Evolutionary conservation across 2,888 invertebrate genomes (phyloP).

Genomic region (Margaritifera margaritifera): DNA sequence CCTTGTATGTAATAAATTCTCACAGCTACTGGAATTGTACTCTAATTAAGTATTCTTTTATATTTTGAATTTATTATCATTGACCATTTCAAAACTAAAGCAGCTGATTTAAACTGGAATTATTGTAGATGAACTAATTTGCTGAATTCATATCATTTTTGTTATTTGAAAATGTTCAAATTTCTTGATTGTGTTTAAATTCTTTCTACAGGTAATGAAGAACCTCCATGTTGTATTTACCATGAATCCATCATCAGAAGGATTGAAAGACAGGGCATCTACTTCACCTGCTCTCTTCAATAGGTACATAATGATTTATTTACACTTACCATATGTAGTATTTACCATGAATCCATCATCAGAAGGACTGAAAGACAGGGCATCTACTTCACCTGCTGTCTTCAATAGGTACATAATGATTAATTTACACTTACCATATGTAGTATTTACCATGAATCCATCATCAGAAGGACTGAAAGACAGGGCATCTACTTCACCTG

Average conservation of each 20-base stretch:
- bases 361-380: conserved; percentile 97
- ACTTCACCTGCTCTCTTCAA: conserved; percentile 99
- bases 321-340: conserved; percentile 82
- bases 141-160: too few relatives aligned
- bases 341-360: conserved; percentile 99
- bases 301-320: conserved; percentile 75
- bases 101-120: too few relatives aligned
- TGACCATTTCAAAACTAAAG: too few relatives aligned
- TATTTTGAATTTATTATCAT: too few relatives aligned
- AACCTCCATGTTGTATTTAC: conserved; percentile 99
- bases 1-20: too few relatives aligned
- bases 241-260: conserved; percentile 99
- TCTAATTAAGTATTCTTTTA: too few relatives aligned
- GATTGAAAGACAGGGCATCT: conserved; percentile 97
- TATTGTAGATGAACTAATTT: too few relatives aligned
- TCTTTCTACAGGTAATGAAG: conserved; percentile 86
- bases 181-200: neutral
- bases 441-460: conserved; percentile 99
- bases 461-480: conserved; percentile 98
- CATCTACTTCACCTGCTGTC: conserved; percentile 96
- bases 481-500: conserved; percentile 98
- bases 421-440: conserved; percentile 75
- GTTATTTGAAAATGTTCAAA: too few relatives aligned
- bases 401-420: too few relatives aligned
- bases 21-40: too few relatives aligned